Base-by-base conservation (phyloP, 2,113 vertebrate genomes). In the Melanocharis versteri region DNA sequence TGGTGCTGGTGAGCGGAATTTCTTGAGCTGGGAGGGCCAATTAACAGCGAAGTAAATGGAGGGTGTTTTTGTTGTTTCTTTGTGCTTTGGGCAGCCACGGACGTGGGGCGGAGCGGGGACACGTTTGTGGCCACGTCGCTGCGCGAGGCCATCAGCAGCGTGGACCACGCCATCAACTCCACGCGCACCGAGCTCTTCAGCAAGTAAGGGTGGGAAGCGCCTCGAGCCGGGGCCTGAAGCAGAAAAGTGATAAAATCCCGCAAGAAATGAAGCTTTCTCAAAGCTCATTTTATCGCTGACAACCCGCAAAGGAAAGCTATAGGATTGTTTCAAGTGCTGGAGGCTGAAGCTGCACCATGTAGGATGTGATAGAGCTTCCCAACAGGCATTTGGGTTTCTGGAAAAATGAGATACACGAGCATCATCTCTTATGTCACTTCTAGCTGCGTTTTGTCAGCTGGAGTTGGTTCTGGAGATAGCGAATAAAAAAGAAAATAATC, bases 131-230 rank as follows among this genome's bases (percentile, higher is more conserved):
- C 97, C 87, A 97, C 94, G 1, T 98, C 98, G 0, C 69, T 98
- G 35, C 96, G 75, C 33, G 97, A 98, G 87, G 98, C 98, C 82
- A 98, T 98, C 93, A 97, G 93, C 94, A 98, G 97, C 2, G 98
- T 98, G 89, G 98, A 98, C 95, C 93, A 96, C 3, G 97, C 98
- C 78, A 98, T 98, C 93, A 98, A 98, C 57, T 97, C 98, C 5
- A 98, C 98, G 0, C 97, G 97, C 11, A 97, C 96, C 0, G 96
- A 98, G 83, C 93, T 98, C 58, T 98, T 98, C 40, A 97, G 97
- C 97, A 97, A 80, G 98, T 98, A 47, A 97, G 97, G 65, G 28
- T 2, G 1, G 26, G 31, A 27, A 20, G 42, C 0, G 4, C 47
- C 51, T 4, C 1, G 0, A 7, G 11, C 56, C 17, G 70, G 30